Conservation (phyloP, 2,797 vertebrate species). For the Thripadectes ignobilis region DNA sequence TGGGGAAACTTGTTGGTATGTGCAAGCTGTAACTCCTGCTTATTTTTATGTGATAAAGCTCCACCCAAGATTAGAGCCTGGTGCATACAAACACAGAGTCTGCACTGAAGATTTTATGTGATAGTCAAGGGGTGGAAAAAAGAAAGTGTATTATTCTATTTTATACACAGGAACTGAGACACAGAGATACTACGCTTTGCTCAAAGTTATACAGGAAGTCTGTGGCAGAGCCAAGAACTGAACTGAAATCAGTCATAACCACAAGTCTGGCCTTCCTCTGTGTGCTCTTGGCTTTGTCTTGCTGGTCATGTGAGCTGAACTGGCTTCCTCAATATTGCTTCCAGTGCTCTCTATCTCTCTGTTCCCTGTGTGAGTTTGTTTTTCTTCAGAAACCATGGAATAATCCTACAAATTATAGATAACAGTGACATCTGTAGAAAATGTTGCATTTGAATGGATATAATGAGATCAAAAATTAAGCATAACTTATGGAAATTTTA, state of each 20-base stretch:
- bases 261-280: slow-evolving; percentile 23
- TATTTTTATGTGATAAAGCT: slow-evolving; percentile 15
- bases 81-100: not conserved
- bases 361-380: not conserved
- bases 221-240: slow-evolving; percentile 39
- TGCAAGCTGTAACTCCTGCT: slow-evolving; percentile 10
- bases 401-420: not conserved
- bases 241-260: slow-evolving; percentile 24
- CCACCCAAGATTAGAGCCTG: not conserved
- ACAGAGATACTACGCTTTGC: not conserved
- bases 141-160: not conserved
- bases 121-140: not conserved
- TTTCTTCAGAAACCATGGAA: not conserved
- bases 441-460: not conserved
- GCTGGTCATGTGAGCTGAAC: slow-evolving; percentile 19
- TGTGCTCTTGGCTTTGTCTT: slow-evolving; percentile 30
- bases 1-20: not conserved
- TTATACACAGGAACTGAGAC: not conserved
- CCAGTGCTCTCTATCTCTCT: not conserved
- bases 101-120: not conserved
- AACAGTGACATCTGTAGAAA: not conserved
- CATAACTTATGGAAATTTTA: not conserved
- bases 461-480: not conserved
- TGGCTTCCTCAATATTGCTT: not conserved
- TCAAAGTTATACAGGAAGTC: slow-evolving; percentile 8